phyloP scores from a whole-genome alignment of 2,888 invertebrate genomes.

The Smittia aterrima region DNA sequence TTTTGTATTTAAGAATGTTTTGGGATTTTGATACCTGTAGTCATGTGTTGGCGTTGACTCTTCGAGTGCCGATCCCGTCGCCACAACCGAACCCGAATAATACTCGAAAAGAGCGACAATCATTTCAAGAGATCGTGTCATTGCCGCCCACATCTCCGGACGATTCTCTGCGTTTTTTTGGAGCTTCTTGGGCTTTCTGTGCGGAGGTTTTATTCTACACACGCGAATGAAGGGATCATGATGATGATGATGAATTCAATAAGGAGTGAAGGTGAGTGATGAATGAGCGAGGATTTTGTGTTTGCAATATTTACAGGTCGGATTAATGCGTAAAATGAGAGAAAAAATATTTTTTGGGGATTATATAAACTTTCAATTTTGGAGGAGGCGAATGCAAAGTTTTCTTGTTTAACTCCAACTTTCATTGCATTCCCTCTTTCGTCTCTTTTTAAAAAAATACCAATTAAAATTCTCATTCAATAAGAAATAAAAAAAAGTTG shows the following conservation, averaged over 20 bases:
- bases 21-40: slow-evolving; percentile 16
- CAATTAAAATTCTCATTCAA: slow-evolving; percentile 11
- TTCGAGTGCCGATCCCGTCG: slow-evolving; percentile 24
- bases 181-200: slow-evolving; percentile 38
- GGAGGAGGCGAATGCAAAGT: background rate
- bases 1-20: background rate
- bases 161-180: slow-evolving; percentile 39
- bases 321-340: background rate
- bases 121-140: slow-evolving; percentile 76
- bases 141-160: slow-evolving; percentile 73
- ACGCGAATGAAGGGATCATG: background rate
- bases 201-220: slow-evolving; percentile 33
- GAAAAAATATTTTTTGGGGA: background rate
- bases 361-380: background rate
- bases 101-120: slow-evolving; percentile 80
- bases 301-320: background rate
- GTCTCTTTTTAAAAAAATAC: background rate
- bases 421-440: background rate
- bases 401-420: background rate
- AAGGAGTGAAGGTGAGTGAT: background rate
- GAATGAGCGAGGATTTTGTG: background rate
- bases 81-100: slow-evolving; percentile 62
- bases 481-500: background rate
- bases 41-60: slow-evolving; percentile 34
- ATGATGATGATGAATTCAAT: slow-evolving; percentile 12